These are phyloP conservation scores for Plectrocnemia conspersa DNA, from an alignment of 1,140 invertebrate species.

Conservation along the genomic window DNA sequence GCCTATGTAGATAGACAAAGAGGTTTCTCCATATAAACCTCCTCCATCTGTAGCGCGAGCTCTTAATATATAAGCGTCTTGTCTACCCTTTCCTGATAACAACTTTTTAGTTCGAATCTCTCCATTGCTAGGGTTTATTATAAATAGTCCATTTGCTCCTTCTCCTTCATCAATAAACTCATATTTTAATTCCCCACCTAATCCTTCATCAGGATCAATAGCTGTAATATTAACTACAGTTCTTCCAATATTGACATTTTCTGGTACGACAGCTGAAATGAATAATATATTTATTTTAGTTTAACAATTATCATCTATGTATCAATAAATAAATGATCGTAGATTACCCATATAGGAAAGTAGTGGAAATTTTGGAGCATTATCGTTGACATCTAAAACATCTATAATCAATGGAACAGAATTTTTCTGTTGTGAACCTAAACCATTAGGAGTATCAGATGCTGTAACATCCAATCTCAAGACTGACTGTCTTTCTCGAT, in stretches of 20 bases:
- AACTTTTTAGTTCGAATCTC: conserved; percentile 60
- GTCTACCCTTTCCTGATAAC: conserved; percentile 71
- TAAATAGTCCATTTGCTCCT: conserved; percentile 62
- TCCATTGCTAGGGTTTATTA: conserved; percentile 64
- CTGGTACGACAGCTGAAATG: conserved; percentile 60
- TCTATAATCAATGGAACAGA: conserved; percentile 63
- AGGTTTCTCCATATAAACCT: conserved; percentile 58
- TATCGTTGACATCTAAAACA: conserved; percentile 79
- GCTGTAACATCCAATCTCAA: conserved; percentile 67
- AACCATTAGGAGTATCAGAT: conserved; percentile 63
- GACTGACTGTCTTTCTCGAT: conserved; percentile 67
- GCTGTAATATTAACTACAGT: conserved; percentile 73
- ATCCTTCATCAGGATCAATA: conserved; percentile 69
- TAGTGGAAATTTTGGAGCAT: conserved; percentile 57
- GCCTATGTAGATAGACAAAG: conserved; percentile 66
- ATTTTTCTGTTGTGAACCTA: conserved; percentile 55
- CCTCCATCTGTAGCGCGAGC: conserved; percentile 70
- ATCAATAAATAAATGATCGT: conserved; percentile 29
- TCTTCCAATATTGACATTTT: conserved; percentile 65
- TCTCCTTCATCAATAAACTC: conserved; percentile 69
- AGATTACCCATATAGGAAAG: conserved; percentile 44
- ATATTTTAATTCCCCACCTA: conserved; percentile 62
- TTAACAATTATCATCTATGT: conserved; percentile 1
- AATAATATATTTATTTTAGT: conserved; percentile 7
- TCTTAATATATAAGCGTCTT: conserved; percentile 66